Percentiles rank a stretch among this genome's conserved stretches.
Evolutionary conservation across 2,797 vertebrate genomes (phyloP).

Genomic region (Hylomyscus alleni): DNA sequence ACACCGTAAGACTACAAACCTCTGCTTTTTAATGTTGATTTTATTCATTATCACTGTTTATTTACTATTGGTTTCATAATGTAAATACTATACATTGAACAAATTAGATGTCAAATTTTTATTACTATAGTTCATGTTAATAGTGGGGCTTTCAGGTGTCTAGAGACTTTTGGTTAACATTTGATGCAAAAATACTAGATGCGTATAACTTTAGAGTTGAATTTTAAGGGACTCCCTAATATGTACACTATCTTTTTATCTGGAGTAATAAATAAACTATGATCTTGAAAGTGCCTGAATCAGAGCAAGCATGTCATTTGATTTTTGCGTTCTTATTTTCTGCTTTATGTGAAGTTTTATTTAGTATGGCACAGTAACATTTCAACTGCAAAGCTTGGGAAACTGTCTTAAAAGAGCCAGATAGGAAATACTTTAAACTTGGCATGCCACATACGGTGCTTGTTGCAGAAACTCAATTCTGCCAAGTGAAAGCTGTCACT

Average conservation of each 20-base stretch:
- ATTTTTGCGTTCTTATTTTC: conserved; percentile 81
- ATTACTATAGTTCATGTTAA: conserved; percentile 85
- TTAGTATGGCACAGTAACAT: conserved; percentile 38
- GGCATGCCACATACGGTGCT: not conserved
- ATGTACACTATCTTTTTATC: conserved; percentile 98
- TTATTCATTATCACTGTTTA: conserved; percentile 88
- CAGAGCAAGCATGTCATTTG: conserved; percentile 89
- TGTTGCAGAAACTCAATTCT: conserved; percentile 1
- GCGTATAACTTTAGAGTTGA: conserved; percentile 92
- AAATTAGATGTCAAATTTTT: conserved; percentile 86
- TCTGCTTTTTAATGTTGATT: conserved; percentile 87
- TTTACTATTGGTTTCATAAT: conserved; percentile 87
- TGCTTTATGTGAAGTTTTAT: conserved; percentile 79
- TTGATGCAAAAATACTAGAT: conserved; percentile 91
- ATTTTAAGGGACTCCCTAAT: conserved; percentile 93
- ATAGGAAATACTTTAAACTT: conserved; percentile 28
- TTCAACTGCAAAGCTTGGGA: not conserved
- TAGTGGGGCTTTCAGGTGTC: conserved; percentile 89
- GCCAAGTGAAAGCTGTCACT: not conserved
- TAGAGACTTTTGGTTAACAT: conserved; percentile 87
- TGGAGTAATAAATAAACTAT: conserved; percentile 96
- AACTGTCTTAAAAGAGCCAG: not conserved
- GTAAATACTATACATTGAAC: conserved; percentile 90
- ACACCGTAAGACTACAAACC: conserved; percentile 86
- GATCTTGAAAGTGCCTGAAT: conserved; percentile 99